Evolutionary conservation across 2,888 invertebrate species (phyloP), one percentile per base, ranked within the genome.

Genomic region (Silvanus unidentatus): DNA sequence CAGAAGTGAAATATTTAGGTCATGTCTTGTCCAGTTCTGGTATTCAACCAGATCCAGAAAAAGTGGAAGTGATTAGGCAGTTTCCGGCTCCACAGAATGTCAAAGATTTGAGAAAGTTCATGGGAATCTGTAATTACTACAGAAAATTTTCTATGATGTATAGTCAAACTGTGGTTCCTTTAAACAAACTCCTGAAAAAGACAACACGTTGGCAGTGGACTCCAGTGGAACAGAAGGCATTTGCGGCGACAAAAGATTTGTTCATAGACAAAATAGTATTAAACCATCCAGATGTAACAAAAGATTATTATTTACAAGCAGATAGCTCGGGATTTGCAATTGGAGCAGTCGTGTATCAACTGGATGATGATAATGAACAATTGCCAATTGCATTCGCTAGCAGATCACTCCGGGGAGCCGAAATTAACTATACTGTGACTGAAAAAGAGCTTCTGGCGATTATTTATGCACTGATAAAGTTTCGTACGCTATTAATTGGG

Each of bases 21-120:
- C 47, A 47, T 16, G 41, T 44, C 11, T 8, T 47, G 1, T 41
- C 47, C n/a, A n/a, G n/a, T n/a, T n/a, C 22, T 10, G 47, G 47
- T 9, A 40, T 41, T 1, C 9, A 9, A 12, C 44, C 40, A 22
- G 47, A 47, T 11, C 38, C 40, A 16, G 11, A 29, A 38, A 30
- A 37, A 13, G 11, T 44, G 2, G 9, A 8, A 1, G 44, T 44
- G 1, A 47, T 47, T 9, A 16, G 11, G 10, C 14, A 44, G n/a
- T 44, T 47, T 40, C 41, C 44, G 13, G 15, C 5, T 10, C 37
- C 4, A 9, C 11, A 16, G 12, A 43, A 46, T 39, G 15, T 45
- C 1, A 37, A 28, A 8, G 12, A 42, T 15, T 39, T 45, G 16
- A 28, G 30, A 30, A 22, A 13, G 8, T 45, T 45, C 29, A n/a